Conservation (phyloP, 2,113 vertebrate species). For the Psilopogon haemacephalus region DNA sequence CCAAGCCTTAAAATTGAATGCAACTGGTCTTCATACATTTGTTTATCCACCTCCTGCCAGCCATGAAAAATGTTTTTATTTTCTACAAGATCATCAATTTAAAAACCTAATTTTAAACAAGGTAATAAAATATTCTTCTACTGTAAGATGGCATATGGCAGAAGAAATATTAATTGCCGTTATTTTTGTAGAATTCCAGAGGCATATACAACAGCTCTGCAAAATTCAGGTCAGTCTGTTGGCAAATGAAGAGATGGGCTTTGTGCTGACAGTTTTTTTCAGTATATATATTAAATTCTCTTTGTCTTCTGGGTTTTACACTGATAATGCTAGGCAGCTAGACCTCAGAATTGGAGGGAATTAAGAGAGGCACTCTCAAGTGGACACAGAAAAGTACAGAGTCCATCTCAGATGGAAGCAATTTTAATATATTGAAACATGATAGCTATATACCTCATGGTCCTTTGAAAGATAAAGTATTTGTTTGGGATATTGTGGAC, state of each 20-base stretch:
- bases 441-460: background rate
- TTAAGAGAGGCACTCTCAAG: background rate
- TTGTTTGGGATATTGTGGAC: background rate
- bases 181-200: constrained; percentile 53
- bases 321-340: background rate
- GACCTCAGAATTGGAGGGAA: background rate
- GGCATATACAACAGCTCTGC: constrained; percentile 5
- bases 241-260: background rate
- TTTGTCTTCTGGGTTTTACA: background rate
- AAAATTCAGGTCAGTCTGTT: constrained; percentile 38
- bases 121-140: constrained; percentile 46
- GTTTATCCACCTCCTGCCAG: constrained; percentile 45
- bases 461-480: background rate
- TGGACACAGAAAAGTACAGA: no score
- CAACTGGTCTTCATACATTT: constrained; percentile 57
- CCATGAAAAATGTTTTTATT: constrained; percentile 17
- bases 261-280: background rate
- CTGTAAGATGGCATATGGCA: constrained; percentile 25
- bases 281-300: background rate
- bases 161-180: constrained; percentile 28
- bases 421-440: background rate
- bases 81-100: constrained; percentile 14
- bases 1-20: constrained; percentile 67
- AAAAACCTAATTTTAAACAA: constrained; percentile 45
- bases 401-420: background rate